Evolutionary conservation across 2,113 vertebrate genomes (phyloP), one percentile per base, ranked within the genome.

Genomic region (Corynorhinus townsendii): DNA sequence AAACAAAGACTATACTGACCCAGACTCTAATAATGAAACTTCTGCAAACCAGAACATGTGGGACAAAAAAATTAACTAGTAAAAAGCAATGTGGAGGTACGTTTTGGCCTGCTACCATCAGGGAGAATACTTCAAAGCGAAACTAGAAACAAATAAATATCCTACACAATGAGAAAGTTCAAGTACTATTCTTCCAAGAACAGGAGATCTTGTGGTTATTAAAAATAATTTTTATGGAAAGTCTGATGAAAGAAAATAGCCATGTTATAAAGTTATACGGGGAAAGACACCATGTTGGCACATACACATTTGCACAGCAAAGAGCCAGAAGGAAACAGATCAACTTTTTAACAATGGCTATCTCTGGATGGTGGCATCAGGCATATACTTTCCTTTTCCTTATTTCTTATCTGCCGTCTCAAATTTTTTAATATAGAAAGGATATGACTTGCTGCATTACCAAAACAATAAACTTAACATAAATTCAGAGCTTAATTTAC

Each of bases 141-240:
- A 96, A 87, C 20, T n/a, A 40, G 26, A 82, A 94, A 86, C 14
- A 88, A 77, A 20, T 28, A 86, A 79, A 68, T 86, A 75, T 43
- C 15, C 12, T 72, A 86, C 26, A 45, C 16, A 33, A 45, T 17
- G 17, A 1, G n/a, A 71, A 92, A 59, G 15, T 49, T 69, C 89
- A 82, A 52, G 59, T 89, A 90, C 30, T 83, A 3, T n/a, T 49
- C 16, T 49, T 69, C n/a, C 11, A 19, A 90, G 43, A 84, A 62
- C 6, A 15, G 47, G 8, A 0, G 72, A 52, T 54, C 40, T 22
- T 76, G 24, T 40, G 17, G 24, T 93, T 89, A 92, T 76, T 86
- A 87, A 95, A 85, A 94, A 64, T 54, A 9, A 86, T 52, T 94
- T 30, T 64, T 68, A 28, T 26, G 62, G 47, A 59, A 89, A 93